Base-by-base conservation (phyloP, 2,888 invertebrate genomes). In the Calephelis perditalis region DNA sequence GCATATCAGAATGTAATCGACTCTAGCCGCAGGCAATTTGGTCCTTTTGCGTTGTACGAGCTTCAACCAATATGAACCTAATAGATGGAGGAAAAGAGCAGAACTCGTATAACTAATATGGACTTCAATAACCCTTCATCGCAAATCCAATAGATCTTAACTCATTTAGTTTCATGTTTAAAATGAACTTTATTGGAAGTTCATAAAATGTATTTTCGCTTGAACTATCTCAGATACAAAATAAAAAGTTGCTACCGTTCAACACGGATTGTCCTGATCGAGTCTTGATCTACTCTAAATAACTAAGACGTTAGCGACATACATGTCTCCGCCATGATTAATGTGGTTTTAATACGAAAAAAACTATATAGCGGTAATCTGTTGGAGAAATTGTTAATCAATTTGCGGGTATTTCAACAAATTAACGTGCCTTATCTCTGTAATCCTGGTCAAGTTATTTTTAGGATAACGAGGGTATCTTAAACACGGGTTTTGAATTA, bases 1-100 rank as follows among this genome's bases (percentile, higher is more conserved):
- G 78, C 79, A 74, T 77, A 75, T 69, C 73, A 76, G 77, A 72
- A 78, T 72, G 77, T 77, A 81, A 83, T 83, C 79, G 79, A 76
- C 73, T 67, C 65, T 66, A 69, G 75, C 76, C 71, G 61, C 68
- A 66, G 69, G 70, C 72, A 69, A 72, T 71, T 65, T 64, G 65
- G 65, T 66, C 66, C 65, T 67, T 59, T 68, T 64, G 65, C 58
- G 62, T 60, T 63, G 64, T 65, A 61, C 65, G 56, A 63, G 60
- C 65, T 63, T 73, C 73, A 73, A 70, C 71, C 69, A 79, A 80
- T 77, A 69, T 78, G 70, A 72, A 76, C 76, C 74, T 75, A 79
- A 78, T 69, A 69, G 71, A 73, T 68, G 35, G 35, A 49, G 35
- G 10, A 26, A 49, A 35, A 26, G 15, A 10, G 5, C 52, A 54